phyloP scores from a whole-genome alignment of 2,888 invertebrate genomes.

The Latrodectus hesperus region DNA sequence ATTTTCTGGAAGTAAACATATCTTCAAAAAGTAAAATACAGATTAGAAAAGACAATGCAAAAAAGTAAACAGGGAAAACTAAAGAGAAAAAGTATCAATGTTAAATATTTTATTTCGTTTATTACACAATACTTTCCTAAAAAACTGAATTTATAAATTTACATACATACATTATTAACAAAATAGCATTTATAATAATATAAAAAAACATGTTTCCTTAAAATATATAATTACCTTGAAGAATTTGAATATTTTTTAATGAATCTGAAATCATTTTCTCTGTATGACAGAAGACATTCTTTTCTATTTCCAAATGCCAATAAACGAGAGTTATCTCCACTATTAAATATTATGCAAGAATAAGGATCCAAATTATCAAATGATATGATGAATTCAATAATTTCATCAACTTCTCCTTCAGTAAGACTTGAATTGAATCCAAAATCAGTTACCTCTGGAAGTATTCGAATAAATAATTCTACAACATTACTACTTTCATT shows the following conservation, averaged over 20 bases:
- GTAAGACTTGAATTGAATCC: constrained; percentile 17
- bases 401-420: constrained; percentile 21
- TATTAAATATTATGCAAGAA: constrained; percentile 49
- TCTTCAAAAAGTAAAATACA: neutral
- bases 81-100: neutral
- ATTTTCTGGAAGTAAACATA: constrained; percentile 1
- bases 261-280: constrained; percentile 39
- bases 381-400: constrained; percentile 28
- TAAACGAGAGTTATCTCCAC: constrained; percentile 19
- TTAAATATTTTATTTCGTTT: neutral
- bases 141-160: too few species aligned
- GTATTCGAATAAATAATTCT: constrained; percentile 4
- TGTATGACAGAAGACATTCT: constrained; percentile 39
- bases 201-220: too few species aligned
- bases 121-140: too few species aligned
- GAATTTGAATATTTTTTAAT: constrained; percentile 9
- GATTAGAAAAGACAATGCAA: neutral
- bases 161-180: too few species aligned
- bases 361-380: constrained; percentile 11
- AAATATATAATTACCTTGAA: constrained; percentile 11
- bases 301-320: constrained; percentile 44
- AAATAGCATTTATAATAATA: too few species aligned
- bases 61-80: neutral
- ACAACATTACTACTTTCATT: constrained; percentile 47
- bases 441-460: constrained; percentile 20